Percentiles rank a stretch among this genome's conserved stretches.
Evolutionary conservation across 2,888 invertebrate species (phyloP).

Genomic region (Julus scandinavius): DNA sequence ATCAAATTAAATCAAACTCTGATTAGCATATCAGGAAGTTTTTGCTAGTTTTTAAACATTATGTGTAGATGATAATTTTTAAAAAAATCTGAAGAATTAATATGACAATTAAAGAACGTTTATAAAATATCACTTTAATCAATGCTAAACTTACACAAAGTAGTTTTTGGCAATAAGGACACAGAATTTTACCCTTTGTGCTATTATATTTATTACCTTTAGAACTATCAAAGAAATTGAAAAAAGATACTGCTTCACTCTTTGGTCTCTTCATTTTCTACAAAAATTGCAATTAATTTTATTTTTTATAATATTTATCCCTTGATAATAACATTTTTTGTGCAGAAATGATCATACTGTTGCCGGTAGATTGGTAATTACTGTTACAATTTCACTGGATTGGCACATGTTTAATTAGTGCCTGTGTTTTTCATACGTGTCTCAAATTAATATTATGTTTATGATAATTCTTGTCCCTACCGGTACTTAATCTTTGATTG

Average conservation of each 20-base stretch:
- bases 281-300: slow-evolving; percentile 40
- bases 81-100: no score
- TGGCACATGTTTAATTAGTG: slow-evolving; percentile 23
- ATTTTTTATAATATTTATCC: slow-evolving; percentile 8
- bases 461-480: background rate
- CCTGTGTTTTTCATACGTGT: slow-evolving; percentile 22
- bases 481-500: slow-evolving; percentile 42
- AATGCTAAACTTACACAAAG: background rate
- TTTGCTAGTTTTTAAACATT: no score
- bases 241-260: background rate
- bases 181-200: no score
- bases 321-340: background rate
- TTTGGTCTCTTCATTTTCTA: slow-evolving; percentile 43
- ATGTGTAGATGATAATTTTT: no score
- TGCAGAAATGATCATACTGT: background rate
- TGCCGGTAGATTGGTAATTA: background rate
- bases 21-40: no score
- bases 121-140: background rate
- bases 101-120: no score
- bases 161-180: background rate
- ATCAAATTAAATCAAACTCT: no score
- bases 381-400: slow-evolving; percentile 25
- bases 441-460: slow-evolving; percentile 2
- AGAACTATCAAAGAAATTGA: background rate
- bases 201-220: background rate